These are phyloP conservation scores for Malthinus seriepunctatus DNA, from an alignment of 2,888 invertebrate genomes.

Conservation along the genomic window DNA sequence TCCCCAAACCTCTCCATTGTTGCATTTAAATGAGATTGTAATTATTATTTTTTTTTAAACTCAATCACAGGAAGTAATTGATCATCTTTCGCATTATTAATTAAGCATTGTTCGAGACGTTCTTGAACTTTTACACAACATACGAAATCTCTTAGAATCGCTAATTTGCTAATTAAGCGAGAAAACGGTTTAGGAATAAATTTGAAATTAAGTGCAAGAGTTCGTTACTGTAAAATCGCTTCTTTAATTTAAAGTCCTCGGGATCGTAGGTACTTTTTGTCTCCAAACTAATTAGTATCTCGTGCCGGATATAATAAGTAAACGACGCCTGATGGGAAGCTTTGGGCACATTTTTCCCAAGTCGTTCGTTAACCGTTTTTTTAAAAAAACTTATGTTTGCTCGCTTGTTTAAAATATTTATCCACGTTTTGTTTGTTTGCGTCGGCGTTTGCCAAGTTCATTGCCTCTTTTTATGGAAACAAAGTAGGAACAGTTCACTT, in stretches of 20 bases:
- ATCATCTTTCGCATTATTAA: neutral
- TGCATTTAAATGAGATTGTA: too few species aligned
- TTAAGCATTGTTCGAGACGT: neutral
- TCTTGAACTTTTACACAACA: conserved; percentile 3
- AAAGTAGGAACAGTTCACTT: conserved; percentile 9
- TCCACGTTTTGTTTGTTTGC: conserved; percentile 2
- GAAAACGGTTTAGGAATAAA: conserved; percentile 4
- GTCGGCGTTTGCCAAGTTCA: conserved; percentile 12
- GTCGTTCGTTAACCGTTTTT: neutral
- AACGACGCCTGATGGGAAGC: neutral
- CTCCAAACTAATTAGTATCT: conserved; percentile 1
- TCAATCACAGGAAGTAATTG: neutral
- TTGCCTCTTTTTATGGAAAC: conserved; percentile 10
- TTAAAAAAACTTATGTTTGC: neutral
- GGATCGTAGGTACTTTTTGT: neutral
- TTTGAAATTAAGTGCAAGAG: neutral
- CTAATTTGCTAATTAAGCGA: neutral
- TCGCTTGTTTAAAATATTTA: conserved; percentile 1
- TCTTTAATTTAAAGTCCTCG: neutral
- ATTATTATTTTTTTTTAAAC: too few species aligned
- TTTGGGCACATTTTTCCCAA: neutral
- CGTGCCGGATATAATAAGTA: neutral
- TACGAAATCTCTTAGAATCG: neutral
- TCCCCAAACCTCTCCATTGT: too few species aligned
- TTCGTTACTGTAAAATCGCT: neutral